Evolutionary conservation across 2,888 invertebrate species (phyloP).

Genomic region (Peribatodes rhomboidaria): DNA sequence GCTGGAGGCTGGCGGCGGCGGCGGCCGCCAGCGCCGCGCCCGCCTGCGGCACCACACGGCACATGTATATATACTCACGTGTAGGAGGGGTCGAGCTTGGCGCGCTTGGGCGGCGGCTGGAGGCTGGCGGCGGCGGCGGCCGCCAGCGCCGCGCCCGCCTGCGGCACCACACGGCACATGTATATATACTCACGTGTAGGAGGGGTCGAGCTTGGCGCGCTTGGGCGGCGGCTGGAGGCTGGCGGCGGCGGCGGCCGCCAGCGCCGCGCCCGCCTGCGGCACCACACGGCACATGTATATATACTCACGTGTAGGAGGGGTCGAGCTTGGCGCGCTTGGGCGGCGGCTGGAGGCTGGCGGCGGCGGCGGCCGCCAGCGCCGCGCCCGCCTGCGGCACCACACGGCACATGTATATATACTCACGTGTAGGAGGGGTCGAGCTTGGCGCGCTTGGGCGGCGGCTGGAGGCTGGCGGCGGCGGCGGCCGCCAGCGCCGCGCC

Average conservation of each 20-base stretch:
- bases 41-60: too few species aligned
- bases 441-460: constrained; percentile 68
- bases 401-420: too few species aligned
- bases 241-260: constrained; percentile 62
- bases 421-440: constrained; percentile 75
- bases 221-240: constrained; percentile 62
- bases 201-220: constrained; percentile 70
- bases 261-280: constrained; percentile 59
- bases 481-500: constrained; percentile 62
- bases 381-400: constrained; percentile 58
- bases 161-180: too few species aligned
- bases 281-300: too few species aligned
- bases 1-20: too few species aligned
- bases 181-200: too few species aligned
- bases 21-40: too few species aligned
- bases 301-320: too few species aligned
- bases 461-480: constrained; percentile 55
- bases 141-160: constrained; percentile 63
- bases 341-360: constrained; percentile 55
- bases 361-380: constrained; percentile 63
- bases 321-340: constrained; percentile 73
- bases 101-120: constrained; percentile 64
- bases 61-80: too few species aligned
- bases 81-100: constrained; percentile 74
- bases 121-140: constrained; percentile 59